Evolutionary conservation across 2,113 vertebrate genomes (phyloP).

Genomic region (Neodontobutis hainanensis): DNA sequence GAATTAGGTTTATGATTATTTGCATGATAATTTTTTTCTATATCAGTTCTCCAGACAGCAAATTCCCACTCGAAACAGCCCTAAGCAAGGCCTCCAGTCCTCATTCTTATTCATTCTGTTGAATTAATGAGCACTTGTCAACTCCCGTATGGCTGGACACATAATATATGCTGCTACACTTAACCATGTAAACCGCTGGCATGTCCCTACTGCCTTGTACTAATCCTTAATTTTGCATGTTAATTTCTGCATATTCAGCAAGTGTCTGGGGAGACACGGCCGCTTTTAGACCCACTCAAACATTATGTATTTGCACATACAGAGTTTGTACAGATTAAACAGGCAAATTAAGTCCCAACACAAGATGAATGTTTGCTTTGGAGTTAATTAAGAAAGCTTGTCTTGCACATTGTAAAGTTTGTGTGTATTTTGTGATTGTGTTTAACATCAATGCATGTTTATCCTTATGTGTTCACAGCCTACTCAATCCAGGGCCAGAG

Average conservation of each 20-base stretch:
- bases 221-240: conserved; percentile 51
- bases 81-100: conserved; percentile 34
- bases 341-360: conserved; percentile 53
- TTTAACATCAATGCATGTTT: conserved; percentile 16
- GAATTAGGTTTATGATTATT: not conserved
- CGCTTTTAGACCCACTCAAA: conserved; percentile 28
- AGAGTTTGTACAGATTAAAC: conserved; percentile 52
- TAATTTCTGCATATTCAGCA: conserved; percentile 54
- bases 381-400: conserved; percentile 61
- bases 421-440: conserved; percentile 21
- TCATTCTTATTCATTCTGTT: conserved; percentile 41
- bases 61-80: not conserved
- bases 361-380: conserved; percentile 42
- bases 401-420: conserved; percentile 49
- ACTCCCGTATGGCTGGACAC: conserved; percentile 39
- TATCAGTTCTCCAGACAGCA: not conserved
- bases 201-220: conserved; percentile 23
- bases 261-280: conserved; percentile 44
- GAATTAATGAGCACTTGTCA: conserved; percentile 46
- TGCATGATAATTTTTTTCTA: not conserved
- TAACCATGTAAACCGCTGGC: conserved; percentile 42
- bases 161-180: conserved; percentile 8
- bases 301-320: conserved; percentile 51
- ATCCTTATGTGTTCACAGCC: conserved; percentile 73
- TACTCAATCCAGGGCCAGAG: conserved; percentile 98